Evolutionary conservation across 2,888 invertebrate species (phyloP).

Genomic region (Nymphalis urticae): DNA sequence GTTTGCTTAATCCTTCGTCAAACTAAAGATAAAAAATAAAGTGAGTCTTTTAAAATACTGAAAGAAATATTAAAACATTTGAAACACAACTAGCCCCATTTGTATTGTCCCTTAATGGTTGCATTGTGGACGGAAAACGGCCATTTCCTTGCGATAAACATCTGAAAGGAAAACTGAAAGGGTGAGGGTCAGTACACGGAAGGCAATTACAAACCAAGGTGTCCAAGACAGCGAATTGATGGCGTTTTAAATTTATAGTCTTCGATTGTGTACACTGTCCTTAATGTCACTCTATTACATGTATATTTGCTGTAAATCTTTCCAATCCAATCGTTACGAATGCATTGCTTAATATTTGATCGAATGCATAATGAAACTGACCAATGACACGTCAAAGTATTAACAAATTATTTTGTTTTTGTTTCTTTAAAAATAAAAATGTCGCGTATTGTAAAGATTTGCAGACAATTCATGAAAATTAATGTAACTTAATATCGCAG

Average conservation of each 20-base stretch:
- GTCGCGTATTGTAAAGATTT: no score
- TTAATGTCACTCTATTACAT: conserved; percentile 20
- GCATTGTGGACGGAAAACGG: conserved; percentile 79
- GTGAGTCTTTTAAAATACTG: conserved; percentile 21
- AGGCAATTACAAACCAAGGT: conserved; percentile 66
- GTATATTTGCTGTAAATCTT: conserved; percentile 11
- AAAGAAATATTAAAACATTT: conserved; percentile 36
- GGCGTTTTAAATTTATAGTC: conserved; percentile 33
- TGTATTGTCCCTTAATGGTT: conserved; percentile 76
- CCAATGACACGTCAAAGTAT: no score
- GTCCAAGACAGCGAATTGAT: conserved; percentile 52
- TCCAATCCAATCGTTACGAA: not conserved
- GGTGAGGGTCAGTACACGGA: conserved; percentile 67
- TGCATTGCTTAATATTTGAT: not conserved
- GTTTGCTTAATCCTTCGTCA: conserved; percentile 1
- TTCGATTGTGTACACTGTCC: conserved; percentile 26
- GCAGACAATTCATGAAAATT: no score
- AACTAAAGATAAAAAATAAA: conserved; percentile 14
- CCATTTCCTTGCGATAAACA: conserved; percentile 81
- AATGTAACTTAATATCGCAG: no score
- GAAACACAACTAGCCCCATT: conserved; percentile 65
- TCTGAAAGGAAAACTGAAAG: conserved; percentile 78
- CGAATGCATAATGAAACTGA: no score
- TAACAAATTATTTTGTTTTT: no score
- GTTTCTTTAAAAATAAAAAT: no score